Percentiles rank a stretch among this genome's conserved stretches.
phyloP scores from a whole-genome alignment of 2,888 invertebrate genomes.

The Podotricha telesiphe region DNA sequence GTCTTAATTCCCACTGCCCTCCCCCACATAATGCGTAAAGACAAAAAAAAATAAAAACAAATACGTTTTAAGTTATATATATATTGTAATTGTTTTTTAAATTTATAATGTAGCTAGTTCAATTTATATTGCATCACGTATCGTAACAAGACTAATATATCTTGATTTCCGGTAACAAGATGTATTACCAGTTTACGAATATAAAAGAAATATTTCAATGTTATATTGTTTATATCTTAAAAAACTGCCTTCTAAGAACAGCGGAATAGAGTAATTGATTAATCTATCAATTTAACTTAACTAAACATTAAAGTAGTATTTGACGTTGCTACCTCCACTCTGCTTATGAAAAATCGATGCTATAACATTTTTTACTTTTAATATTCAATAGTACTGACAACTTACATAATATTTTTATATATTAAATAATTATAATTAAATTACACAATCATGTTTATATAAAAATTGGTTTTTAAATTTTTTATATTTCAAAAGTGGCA shows the following conservation, averaged over 20 bases:
- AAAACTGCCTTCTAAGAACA: background rate
- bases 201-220: background rate
- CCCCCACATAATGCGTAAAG: background rate
- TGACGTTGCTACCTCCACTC: too few species aligned
- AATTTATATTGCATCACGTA: slow-evolving; percentile 1
- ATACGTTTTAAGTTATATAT: background rate
- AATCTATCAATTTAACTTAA: too few species aligned
- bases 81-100: background rate
- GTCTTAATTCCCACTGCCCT: background rate
- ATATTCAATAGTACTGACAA: too few species aligned
- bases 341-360: too few species aligned
- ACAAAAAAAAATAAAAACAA: background rate
- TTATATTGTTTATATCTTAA: background rate
- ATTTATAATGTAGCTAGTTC: background rate
- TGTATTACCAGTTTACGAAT: background rate
- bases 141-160: background rate
- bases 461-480: background rate
- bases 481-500: slow-evolving; percentile 6
- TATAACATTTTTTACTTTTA: too few species aligned
- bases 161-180: background rate
- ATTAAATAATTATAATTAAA: too few species aligned
- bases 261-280: background rate
- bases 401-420: too few species aligned
- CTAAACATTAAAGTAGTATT: too few species aligned
- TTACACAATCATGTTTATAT: background rate